Conservation (phyloP, 23 tunicate genomes). For the Styela plicata region DNA sequence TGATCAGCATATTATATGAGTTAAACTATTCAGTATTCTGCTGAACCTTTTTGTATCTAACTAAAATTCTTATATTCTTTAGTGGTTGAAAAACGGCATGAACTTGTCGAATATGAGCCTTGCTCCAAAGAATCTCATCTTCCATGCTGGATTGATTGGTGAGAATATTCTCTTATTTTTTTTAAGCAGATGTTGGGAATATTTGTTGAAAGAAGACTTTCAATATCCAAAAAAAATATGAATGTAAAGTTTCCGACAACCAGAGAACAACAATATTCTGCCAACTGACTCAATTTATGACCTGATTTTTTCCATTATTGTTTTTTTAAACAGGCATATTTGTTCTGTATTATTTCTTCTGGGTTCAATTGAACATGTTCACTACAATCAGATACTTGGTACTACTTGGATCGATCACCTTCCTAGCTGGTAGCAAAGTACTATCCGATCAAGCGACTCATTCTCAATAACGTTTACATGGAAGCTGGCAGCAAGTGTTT, state of each 20-base stretch:
- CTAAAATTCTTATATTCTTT: too few relatives aligned
- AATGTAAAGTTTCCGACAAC: too few relatives aligned
- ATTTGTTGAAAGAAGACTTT: neutral
- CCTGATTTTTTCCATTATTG: too few relatives aligned
- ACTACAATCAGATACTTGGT: slow-evolving; percentile 69
- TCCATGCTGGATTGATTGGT: slow-evolving; percentile 82
- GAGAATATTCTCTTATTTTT: neutral
- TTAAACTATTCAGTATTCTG: too few relatives aligned
- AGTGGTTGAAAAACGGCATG: slow-evolving; percentile 74
- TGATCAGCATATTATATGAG: too few relatives aligned
- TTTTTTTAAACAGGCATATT: slow-evolving; percentile 54
- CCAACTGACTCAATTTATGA: too few relatives aligned
- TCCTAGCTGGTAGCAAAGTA: slow-evolving; percentile 87
- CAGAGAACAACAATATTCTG: too few relatives aligned
- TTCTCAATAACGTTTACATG: neutral
- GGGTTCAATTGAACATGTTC: slow-evolving; percentile 86
- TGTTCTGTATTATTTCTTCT: slow-evolving; percentile 76
- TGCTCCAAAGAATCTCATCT: slow-evolving; percentile 74
- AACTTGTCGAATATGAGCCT: slow-evolving; percentile 49
- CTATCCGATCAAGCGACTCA: slow-evolving; percentile 44
- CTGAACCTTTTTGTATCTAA: too few relatives aligned
- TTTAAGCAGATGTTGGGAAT: neutral
- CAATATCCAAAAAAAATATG: too few relatives aligned
- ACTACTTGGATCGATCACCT: slow-evolving; percentile 70
- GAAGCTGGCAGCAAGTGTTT: neutral